phyloP scores from a whole-genome alignment of 2,797 vertebrate genomes.

The Halcyon badia region DNA sequence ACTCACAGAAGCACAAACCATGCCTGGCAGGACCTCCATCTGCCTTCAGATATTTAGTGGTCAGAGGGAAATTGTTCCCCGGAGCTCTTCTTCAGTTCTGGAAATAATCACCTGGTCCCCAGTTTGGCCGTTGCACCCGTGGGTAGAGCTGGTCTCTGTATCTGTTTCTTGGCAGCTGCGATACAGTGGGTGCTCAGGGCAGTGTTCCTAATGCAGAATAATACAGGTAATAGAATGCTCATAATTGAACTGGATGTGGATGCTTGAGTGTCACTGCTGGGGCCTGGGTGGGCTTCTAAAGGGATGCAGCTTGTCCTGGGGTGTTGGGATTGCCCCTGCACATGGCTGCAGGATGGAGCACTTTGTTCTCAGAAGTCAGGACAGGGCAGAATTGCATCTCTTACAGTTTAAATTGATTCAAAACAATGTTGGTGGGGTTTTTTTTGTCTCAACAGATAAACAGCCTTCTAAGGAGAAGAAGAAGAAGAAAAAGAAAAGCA shows the following conservation, averaged over 20 bases:
- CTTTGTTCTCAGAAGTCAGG: not conserved
- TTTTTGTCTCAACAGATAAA: slow-evolving; percentile 82
- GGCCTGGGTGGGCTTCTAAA: not conserved
- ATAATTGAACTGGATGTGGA: not conserved
- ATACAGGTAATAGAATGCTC: not conserved
- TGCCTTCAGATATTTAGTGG: not conserved
- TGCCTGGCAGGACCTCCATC: not conserved
- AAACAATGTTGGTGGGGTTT: not conserved
- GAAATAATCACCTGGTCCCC: not conserved
- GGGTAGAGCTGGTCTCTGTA: not conserved
- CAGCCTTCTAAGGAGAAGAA: slow-evolving; percentile 90
- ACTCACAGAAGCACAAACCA: not conserved
- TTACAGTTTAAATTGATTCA: not conserved
- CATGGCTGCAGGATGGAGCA: not conserved
- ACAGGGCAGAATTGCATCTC: not conserved
- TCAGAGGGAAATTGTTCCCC: not conserved
- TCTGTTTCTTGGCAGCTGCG: not conserved
- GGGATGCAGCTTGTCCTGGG: not conserved
- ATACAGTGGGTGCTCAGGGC: not conserved
- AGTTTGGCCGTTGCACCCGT: not conserved
- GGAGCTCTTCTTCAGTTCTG: not conserved
- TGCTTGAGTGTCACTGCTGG: not conserved
- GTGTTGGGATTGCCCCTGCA: not conserved
- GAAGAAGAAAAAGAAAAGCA: slow-evolving; percentile 94
- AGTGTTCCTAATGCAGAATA: not conserved